Base-by-base conservation (phyloP, 2,113 vertebrate species). In the Poeciliopsis turrubarensis region DNA sequence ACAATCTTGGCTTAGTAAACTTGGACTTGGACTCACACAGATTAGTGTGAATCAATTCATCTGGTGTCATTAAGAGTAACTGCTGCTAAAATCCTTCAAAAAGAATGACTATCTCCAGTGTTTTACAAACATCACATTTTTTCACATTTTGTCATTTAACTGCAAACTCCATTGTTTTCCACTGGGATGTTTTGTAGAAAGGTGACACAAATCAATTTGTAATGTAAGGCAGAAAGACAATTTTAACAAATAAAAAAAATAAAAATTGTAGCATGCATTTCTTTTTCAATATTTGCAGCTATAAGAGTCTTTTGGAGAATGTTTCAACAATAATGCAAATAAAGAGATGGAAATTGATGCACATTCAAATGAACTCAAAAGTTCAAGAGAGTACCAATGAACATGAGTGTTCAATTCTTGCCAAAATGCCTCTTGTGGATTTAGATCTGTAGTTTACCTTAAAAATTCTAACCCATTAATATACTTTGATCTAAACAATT, bases 31-130 rank as follows among this genome's bases (percentile, higher is more conserved):
- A n/a, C 27, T 61, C n/a, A n/a, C n/a, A 60, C 62, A 60, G 76
- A 51, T 15, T 60, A 69, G 32, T 79, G 67, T 78, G 47, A 80
- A 83, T 84, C 65, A 72, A 30, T 85, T 78, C 60, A 26, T 70
- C 19, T 69, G 61, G 32, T 82, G 27, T 64, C 71, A 63, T 76
- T 22, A 81, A 34, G 15, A 27, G 62, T 6, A 47, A 70, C 47
- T 66, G 62, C 63, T 78, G 64, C 70, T 78, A 25, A 68, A 54
- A 85, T 25, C 62, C 68, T 70, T 25, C 51, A 81, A 81, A 75
- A 41, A 66, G 10, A 15, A 68, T 54, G 9, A 70, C 29, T 13
- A 26, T 39, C 14, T n/a, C 22, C 11, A 15, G 7, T 34, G 44
- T 64, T 34, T 12, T 25, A 65, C 34, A 65, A 51, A 47, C 44